Conservation (phyloP, 30 jellyfish, hydroid and myxozoan genomes). For the Haliclystus octoradiatus region DNA sequence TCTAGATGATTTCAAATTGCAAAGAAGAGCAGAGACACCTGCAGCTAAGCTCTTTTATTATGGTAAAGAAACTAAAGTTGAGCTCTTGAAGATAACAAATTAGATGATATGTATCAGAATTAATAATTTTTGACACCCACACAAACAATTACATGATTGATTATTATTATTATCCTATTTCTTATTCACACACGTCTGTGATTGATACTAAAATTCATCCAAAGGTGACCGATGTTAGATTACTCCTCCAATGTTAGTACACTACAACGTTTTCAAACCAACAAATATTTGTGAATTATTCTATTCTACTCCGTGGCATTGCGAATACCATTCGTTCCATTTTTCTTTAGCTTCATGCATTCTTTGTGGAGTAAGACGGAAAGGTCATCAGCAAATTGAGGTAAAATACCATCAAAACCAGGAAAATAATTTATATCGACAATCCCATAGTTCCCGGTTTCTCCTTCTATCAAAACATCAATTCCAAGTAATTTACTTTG, state of each 20-base stretch:
- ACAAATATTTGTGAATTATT: too few relatives aligned
- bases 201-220: too few relatives aligned
- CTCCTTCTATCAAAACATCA: slow-evolving; percentile 58
- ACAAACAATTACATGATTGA: too few relatives aligned
- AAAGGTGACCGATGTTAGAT: too few relatives aligned
- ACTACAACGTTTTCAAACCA: too few relatives aligned
- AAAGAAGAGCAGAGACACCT: background rate
- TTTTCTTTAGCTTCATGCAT: background rate
- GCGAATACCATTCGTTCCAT: background rate
- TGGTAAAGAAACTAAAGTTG: background rate
- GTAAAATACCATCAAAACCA: slow-evolving; percentile 80
- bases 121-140: too few relatives aligned
- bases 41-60: background rate
- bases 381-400: slow-evolving; percentile 48
- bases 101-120: too few relatives aligned
- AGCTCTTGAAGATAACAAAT: background rate
- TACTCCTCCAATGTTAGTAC: too few relatives aligned
- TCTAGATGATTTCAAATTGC: background rate
- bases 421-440: slow-evolving; percentile 90
- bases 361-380: slow-evolving; percentile 20
- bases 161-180: too few relatives aligned
- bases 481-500: slow-evolving; percentile 43
- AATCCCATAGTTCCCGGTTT: slow-evolving; percentile 68
- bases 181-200: too few relatives aligned
- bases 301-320: too few relatives aligned